Base-by-base conservation (phyloP, 2,888 invertebrate species). In the Leptinotarsa haldemani region DNA sequence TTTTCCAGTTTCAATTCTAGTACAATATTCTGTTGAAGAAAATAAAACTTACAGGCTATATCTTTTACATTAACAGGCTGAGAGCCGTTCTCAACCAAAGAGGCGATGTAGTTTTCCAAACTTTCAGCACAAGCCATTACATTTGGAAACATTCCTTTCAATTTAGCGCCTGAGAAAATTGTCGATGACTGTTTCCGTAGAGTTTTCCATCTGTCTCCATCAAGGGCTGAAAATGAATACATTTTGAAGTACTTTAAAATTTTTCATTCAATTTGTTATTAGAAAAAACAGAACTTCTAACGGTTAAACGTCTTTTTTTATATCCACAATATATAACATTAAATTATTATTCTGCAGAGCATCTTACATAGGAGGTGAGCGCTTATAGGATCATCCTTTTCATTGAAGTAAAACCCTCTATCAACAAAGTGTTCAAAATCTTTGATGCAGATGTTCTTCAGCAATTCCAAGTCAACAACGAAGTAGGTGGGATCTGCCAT, bases 381-480 rank as follows among this genome's bases (percentile, higher is more conserved):
- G 0, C 90, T 89, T 30, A 92, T 76, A 0, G 89, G 90, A 83
- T 92, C 91, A 2, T 88, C 87, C 13, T 88, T 84, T 58, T 91
- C 91, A 69, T 91, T 90, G n/a, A 83, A 86, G 80, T 90, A 90
- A 18, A 90, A 85, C 0, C 91, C 92, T 64, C 92, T 90, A 73
- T 92, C 91, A 81, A 90, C 89, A 75, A 93, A 92, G 81, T 90
- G 86, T 4, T 86, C 86, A 77, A 91, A 93, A 79, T 92, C 92
- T 77, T 88, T 90, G 47, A 89, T 88, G 80, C 92, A 80, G 25
- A 92, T 85, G 58, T 88, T 86, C 69, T 82, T 82, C 13, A 81
- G 25, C 48, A 78, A 68, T 25, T 83, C 81, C 25, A 81, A 67
- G 74, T 83, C 81, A 0, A 80, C 7, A 4, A 72, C 47, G 20